Evolutionary conservation across 2,113 vertebrate genomes (phyloP), one percentile per base, ranked within the genome.

Genomic region (Willisornis vidua): DNA sequence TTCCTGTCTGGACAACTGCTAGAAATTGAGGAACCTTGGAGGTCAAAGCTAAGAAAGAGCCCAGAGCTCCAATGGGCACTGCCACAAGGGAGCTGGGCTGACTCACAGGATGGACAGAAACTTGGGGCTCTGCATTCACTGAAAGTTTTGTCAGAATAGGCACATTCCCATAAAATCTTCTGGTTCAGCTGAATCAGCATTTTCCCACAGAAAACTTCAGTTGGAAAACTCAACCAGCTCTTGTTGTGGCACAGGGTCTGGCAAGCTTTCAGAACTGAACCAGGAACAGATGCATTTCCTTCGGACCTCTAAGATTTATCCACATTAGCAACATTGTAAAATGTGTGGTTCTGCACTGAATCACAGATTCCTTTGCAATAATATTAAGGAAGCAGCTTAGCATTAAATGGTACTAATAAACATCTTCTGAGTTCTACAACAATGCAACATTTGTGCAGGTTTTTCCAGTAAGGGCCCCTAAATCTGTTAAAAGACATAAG

Each of bases 151-250:
- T 82, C 41, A 82, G 66, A 95, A 79, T n/a, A 86, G 57, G 57
- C 71, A 68, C n/a, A 45, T 48, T 76, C 62, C 70, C 72, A 43
- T 22, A 35, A 87, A 92, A 85, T 25, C 57, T 65, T 73, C 67
- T 28, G 23, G 88, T 93, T 94, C 62, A 23, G 45, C 49, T 94
- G 80, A 95, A 95, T 85, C 91, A 85, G 87, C 74, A 4, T 79
- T 93, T 92, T 89, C 89, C 77, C 94, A 89, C 49, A 85, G 46
- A 91, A 95, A 94, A 89, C 57, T 87, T 91, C n/a, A 68, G 12
- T 0, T 78, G 81, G 87, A 89, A 91, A 87, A 78, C n/a, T 85
- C 58, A 89, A 10, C 41, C 45, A 83, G 57, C 51, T 70, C 81
- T 82, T 85, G 39, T 28, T 90, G 94, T 86, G 95, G 89, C 89